Conservation (phyloP, 2,113 vertebrate genomes). For the Bufo gargarizans region DNA sequence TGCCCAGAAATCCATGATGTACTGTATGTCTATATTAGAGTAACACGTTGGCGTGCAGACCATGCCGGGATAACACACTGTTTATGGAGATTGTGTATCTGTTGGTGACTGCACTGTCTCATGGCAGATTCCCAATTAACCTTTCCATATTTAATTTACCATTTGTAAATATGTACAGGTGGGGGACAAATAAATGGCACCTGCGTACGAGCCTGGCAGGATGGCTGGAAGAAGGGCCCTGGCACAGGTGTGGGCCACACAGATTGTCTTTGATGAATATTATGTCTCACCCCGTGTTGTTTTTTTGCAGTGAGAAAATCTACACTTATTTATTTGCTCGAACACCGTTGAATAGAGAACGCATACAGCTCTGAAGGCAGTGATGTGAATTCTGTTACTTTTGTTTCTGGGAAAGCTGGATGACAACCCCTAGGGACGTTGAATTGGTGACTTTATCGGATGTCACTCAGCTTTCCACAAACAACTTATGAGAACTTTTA, state of each 20-base stretch:
- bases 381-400: not conserved
- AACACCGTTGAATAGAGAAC: not conserved
- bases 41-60: not conserved
- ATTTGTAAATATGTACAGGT: slow-evolving; percentile 41
- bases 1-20: not conserved
- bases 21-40: not conserved
- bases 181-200: slow-evolving; percentile 23
- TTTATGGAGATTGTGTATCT: not conserved
- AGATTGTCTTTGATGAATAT: not conserved
- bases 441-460: too few species aligned
- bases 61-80: not conserved
- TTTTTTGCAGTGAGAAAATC: not conserved
- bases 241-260: slow-evolving; percentile 1
- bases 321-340: not conserved
- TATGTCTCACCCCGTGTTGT: slow-evolving; percentile 2
- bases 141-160: slow-evolving; percentile 34
- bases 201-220: not conserved
- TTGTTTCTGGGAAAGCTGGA: not conserved
- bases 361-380: not conserved
- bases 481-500: too few species aligned
- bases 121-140: slow-evolving; percentile 38
- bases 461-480: too few species aligned
- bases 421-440: not conserved
- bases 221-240: not conserved
- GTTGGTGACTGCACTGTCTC: not conserved